Evolutionary conservation across 2,888 invertebrate genomes (phyloP), one percentile per base, ranked within the genome.

Genomic region (Odontocerum albicorne): DNA sequence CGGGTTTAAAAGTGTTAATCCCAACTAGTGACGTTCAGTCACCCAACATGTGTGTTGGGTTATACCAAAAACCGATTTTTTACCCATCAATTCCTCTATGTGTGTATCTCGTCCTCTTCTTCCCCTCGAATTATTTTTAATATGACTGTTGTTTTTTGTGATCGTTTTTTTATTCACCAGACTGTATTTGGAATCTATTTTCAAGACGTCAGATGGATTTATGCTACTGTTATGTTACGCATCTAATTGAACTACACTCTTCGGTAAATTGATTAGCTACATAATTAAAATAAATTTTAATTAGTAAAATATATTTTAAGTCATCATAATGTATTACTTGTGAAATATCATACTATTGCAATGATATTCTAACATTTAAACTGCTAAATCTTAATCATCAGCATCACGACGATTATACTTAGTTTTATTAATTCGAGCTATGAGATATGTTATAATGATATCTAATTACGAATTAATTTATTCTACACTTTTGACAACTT

Each of bases 21-120:
- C 38, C 38, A 15, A 38, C 15, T 38, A 17, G 12, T 38, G 46
- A 46, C 46, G 35, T 13, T 35, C 33, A 32, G 33, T 35, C 46
- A 38, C 27, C 27, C 36, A 36, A 52, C 56, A 56, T 52, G 51
- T 56, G 56, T 52, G 46, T 40, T 47, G 16, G 42, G 51, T 47
- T 56, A 50, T 22, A 39, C 38, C 20, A 50, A 50, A 49, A 45
- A 47, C 27, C 40, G 22, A 20, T 43, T 56, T 56, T 39, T 51
- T 49, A 27, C 52, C 13, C 42, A 38, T 38, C 19, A 21, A 20
- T 19, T 21, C 40, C 12, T 12, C 40, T 16, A 40, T 16, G 13
- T 40, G 13, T 4, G 40, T 13, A 13, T 38, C 38, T 3, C 4
- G 27, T 27, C 27, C 10, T 7, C 10, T 27, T 27, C 27, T 10